Evolutionary conservation across 2,797 vertebrate species (phyloP).

Genomic region (Carapus acus): DNA sequence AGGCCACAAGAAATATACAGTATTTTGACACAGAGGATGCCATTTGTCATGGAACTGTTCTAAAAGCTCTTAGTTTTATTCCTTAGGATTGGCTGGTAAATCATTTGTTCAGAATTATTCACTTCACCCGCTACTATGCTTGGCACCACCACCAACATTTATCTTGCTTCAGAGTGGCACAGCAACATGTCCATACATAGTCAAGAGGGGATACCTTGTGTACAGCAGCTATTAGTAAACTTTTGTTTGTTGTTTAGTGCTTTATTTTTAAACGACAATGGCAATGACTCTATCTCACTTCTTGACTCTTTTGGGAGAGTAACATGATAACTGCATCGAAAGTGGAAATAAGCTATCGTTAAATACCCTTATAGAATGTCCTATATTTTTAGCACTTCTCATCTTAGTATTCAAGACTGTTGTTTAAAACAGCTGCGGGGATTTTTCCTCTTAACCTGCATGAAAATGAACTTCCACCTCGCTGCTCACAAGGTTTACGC

Average conservation of each 20-base stretch:
- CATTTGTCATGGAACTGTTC: conserved; percentile 56
- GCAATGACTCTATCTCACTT: conserved; percentile 1
- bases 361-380: too few species aligned
- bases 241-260: conserved; percentile 2
- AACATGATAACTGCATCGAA: not conserved
- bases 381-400: too few species aligned
- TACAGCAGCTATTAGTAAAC: conserved; percentile 12
- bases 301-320: not conserved
- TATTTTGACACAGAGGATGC: conserved; percentile 26
- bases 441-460: too few species aligned
- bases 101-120: too few species aligned
- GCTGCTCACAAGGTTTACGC: too few species aligned
- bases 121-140: conserved; percentile 34
- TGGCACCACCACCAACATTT: conserved; percentile 52
- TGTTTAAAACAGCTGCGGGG: too few species aligned
- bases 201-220: conserved; percentile 15
- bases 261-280: conserved; percentile 2
- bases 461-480: too few species aligned
- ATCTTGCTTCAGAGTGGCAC: conserved; percentile 43
- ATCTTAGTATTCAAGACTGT: too few species aligned
- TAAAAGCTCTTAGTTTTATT: conserved; percentile 46
- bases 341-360: conserved; percentile 6
- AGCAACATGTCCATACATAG: conserved; percentile 24
- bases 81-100: conserved; percentile 26
- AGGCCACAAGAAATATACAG: conserved; percentile 37